Conservation (phyloP, 92 coral and sea anemone genomes). For the Umimayanthus chanpuru region DNA sequence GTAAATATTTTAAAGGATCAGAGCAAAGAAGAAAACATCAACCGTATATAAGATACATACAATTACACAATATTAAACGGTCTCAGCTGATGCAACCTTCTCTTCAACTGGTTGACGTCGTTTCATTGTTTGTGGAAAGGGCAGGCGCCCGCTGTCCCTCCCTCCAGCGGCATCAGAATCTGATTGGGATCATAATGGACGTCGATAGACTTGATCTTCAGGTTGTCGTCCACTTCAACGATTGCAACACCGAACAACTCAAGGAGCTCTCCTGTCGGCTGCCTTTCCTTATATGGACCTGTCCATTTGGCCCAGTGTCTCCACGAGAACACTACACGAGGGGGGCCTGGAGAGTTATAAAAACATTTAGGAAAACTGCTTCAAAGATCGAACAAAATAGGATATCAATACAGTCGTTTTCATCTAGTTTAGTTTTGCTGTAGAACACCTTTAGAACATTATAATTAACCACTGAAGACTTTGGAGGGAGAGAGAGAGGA, state of each 20-base stretch:
- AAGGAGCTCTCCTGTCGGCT: slow-evolving; percentile 76
- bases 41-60: no score
- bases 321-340: slow-evolving; percentile 87
- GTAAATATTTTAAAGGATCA: no score
- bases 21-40: no score
- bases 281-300: slow-evolving; percentile 73
- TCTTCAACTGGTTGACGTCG: not conserved
- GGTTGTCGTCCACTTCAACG: slow-evolving; percentile 70
- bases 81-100: no score
- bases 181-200: slow-evolving; percentile 74
- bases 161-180: slow-evolving; percentile 70
- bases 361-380: not conserved
- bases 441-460: no score
- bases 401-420: no score
- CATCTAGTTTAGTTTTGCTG: no score
- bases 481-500: no score
- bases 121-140: slow-evolving; percentile 24
- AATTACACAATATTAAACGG: no score
- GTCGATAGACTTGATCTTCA: slow-evolving; percentile 69
- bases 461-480: no score
- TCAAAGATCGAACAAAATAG: not conserved
- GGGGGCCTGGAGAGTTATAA: slow-evolving; percentile 63
- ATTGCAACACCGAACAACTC: slow-evolving; percentile 75
- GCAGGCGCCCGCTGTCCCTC: not conserved
- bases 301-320: slow-evolving; percentile 93